Evolutionary conservation across 2,888 invertebrate species (phyloP), one percentile per base, ranked within the genome.

Genomic region (Leptinotarsa rubiginosa): DNA sequence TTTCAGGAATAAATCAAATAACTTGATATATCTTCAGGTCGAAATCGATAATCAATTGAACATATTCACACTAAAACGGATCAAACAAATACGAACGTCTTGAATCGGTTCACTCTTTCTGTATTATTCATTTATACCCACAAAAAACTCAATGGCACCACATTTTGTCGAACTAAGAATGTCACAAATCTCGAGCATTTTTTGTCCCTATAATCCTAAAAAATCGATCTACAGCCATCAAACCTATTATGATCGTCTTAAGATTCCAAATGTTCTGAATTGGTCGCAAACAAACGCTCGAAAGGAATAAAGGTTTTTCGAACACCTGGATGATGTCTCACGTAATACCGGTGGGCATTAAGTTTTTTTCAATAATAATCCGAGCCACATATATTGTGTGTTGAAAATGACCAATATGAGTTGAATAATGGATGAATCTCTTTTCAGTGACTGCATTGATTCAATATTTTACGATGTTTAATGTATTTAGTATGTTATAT

Each of bases 321-420:
- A 74, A 74, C 74, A 74, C 74, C 74, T 74, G 74, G 74, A 67
- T 49, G 70, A 70, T 70, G 70, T 65, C 62, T 54, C 59, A 74
- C 66, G 65, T 70, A 65, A 74, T 66, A 74, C 74, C 74, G 47
- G 69, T 70, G 65, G 56, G 56, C 65, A 54, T 69, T 69, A 52
- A 2, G 31, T 69, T 69, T 73, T 56, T 54, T 56, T 56, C 56
- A 18, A 31, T 62, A 12, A 62, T 62, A 62, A 62, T 62, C 62
- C 62, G 62, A 31, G 25, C n/a, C 41, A 41, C 16, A 62, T 62
- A 18, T 31, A 41, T n/a, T 41, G 41, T 31, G 31, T 16, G 62
- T 25, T 15, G 16, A 18, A n/a, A 62, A n/a, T 62, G 62, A 62
- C 62, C 62, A 31, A 31, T 62, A 31, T 31, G 62, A 41, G 41